Percentiles rank a stretch among this genome's conserved stretches.
These are phyloP conservation scores for Diploscapter pachys DNA, from an alignment of 1,140 invertebrate species.

Conservation along the genomic window DNA sequence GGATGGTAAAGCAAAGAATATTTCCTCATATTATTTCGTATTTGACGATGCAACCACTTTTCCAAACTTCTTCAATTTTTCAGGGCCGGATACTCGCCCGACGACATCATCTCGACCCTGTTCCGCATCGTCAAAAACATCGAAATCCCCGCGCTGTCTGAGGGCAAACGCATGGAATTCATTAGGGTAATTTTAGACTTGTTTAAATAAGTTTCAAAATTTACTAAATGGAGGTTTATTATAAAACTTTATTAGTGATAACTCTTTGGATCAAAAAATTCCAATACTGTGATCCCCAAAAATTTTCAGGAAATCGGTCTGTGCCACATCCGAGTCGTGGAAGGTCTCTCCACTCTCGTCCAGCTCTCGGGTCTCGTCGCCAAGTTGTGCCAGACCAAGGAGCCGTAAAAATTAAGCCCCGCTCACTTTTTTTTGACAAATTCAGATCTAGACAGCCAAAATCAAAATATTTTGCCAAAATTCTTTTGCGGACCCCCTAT, in stretches of 20 bases:
- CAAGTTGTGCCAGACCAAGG: slow-evolving; percentile 67
- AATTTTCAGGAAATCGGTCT: slow-evolving; percentile 79
- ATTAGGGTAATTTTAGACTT: slow-evolving; percentile 72
- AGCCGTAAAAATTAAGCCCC: too few species aligned
- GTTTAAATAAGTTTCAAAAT: slow-evolving; percentile 58
- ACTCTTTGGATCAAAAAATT: slow-evolving; percentile 19
- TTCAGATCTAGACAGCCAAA: too few species aligned
- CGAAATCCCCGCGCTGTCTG: background rate
- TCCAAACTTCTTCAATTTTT: slow-evolving; percentile 38
- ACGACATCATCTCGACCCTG: slow-evolving; percentile 91
- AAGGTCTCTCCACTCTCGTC: slow-evolving; percentile 79
- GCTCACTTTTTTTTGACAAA: too few species aligned
- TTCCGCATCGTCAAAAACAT: slow-evolving; percentile 82
- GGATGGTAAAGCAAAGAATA: too few species aligned
- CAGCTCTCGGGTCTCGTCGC: slow-evolving; percentile 85
- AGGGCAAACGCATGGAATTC: slow-evolving; percentile 67
- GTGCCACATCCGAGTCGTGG: slow-evolving; percentile 82
- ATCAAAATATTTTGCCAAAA: too few species aligned
- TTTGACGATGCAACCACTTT: background rate
- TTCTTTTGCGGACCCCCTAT: too few species aligned
- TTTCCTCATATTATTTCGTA: too few species aligned
- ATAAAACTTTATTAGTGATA: background rate
- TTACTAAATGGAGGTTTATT: slow-evolving; percentile 4
- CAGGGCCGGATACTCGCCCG: slow-evolving; percentile 86
- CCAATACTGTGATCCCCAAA: slow-evolving; percentile 14